Conservation (phyloP, 2,797 vertebrate genomes). For the Lagorchestes hirsutus region DNA sequence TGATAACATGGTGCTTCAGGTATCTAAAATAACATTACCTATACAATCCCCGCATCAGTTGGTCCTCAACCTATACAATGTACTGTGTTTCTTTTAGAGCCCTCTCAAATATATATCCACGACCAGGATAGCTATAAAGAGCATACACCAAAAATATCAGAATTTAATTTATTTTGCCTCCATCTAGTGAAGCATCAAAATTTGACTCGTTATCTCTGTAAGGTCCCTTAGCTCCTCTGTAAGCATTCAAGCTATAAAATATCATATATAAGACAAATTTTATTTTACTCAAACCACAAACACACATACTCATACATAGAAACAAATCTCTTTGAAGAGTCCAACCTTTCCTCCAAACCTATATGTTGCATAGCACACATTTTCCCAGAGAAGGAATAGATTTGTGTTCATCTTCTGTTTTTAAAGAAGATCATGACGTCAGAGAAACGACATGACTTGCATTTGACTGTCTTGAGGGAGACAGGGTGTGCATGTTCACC, state of each 20-base stretch:
- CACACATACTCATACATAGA: no score
- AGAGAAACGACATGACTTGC: no score
- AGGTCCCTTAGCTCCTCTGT: not conserved
- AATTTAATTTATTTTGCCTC: not conserved
- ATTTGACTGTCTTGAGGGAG: no score
- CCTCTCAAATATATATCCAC: no score
- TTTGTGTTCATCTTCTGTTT: no score
- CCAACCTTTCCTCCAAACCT: not conserved
- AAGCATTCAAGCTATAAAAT: not conserved
- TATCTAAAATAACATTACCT: no score
- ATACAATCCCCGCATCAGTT: no score
- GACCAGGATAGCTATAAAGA: not conserved
- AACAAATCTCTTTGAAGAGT: not conserved
- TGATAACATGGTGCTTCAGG: no score
- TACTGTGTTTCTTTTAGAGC: no score
- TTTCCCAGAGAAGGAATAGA: not conserved
- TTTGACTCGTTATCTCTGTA: not conserved
- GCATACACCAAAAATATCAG: accelerated
- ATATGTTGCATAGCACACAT: not conserved
- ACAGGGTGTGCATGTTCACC: no score
- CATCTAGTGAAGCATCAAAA: not conserved
- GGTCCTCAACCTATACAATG: no score
- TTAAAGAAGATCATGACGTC: no score
- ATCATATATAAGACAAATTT: not conserved
- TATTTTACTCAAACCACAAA: not conserved